Conservation (phyloP, 2,888 invertebrate species). For the Drosophila engyochracea region DNA sequence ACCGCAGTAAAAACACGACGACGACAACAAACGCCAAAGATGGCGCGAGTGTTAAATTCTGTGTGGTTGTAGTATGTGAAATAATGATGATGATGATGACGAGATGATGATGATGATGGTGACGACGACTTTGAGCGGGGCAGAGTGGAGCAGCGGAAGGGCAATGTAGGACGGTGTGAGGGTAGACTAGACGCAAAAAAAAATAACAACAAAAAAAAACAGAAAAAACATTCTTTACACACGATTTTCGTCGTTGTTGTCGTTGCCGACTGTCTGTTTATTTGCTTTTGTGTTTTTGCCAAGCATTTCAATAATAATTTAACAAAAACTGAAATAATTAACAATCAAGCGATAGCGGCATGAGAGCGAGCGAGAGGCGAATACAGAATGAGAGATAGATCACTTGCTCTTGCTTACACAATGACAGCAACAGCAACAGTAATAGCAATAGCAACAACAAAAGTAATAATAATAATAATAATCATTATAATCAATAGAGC, state of each 20-base stretch:
- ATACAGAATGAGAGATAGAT: conserved; percentile 3
- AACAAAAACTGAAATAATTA: conserved; percentile 77
- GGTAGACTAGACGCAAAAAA: conserved; percentile 26
- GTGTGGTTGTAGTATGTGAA: conserved; percentile 43
- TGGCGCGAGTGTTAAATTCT: conserved; percentile 66
- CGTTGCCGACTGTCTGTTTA: conserved; percentile 41
- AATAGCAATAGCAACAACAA: conserved; percentile 18
- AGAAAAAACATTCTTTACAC: conserved; percentile 67
- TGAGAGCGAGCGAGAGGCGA: conserved; percentile 17
- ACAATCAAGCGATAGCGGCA: conserved; percentile 53
- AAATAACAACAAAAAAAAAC: background rate
- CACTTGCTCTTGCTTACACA: conserved; percentile 35
- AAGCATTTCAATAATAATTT: conserved; percentile 75
- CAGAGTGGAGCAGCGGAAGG: conserved; percentile 7
- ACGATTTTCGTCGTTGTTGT: conserved; percentile 57
- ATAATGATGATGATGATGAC: conserved; percentile 11
- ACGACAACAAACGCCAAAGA: conserved; percentile 64
- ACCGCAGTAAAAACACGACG: conserved; percentile 37
- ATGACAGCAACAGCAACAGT: conserved; percentile 18
- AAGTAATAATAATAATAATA: conserved; percentile 9
- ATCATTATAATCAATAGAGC: conserved; percentile 20
- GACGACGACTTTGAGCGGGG: background rate
- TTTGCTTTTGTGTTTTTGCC: conserved; percentile 61
- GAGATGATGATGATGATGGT: conserved; percentile 11
- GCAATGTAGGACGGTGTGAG: conserved; percentile 13